These are phyloP conservation scores for Benthosema pterotum DNA, from an alignment of 2,797 vertebrate genomes.

Conservation along the genomic window DNA sequence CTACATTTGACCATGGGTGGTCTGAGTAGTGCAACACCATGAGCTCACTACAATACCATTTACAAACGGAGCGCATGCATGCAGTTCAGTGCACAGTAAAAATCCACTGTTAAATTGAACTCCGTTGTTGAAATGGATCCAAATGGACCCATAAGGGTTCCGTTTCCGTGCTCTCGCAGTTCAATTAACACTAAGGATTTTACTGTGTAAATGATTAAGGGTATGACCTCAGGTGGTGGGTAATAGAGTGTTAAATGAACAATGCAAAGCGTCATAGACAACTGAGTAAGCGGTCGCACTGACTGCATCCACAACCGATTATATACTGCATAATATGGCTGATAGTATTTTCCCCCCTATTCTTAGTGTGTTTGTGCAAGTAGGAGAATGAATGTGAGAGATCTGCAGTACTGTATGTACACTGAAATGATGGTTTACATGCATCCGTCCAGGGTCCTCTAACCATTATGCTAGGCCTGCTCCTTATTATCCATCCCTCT, in stretches of 20 bases:
- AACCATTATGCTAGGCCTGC: too few relatives aligned
- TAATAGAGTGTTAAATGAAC: slow-evolving; percentile 75
- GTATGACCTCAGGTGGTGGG: slow-evolving; percentile 70
- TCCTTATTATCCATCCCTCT: too few relatives aligned
- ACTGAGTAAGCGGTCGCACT: slow-evolving; percentile 36
- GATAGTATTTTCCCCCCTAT: slow-evolving; percentile 8
- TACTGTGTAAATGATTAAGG: slow-evolving; percentile 59
- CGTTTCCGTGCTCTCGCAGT: too few relatives aligned
- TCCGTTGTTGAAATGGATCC: too few relatives aligned
- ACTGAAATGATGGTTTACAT: slow-evolving; percentile 39
- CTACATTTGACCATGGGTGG: too few relatives aligned
- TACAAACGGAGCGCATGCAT: too few relatives aligned
- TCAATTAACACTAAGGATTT: too few relatives aligned
- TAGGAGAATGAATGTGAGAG: slow-evolving; percentile 34
- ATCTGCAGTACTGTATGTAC: neutral
- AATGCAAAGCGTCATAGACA: slow-evolving; percentile 59
- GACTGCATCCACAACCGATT: slow-evolving; percentile 17
- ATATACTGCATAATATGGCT: neutral
- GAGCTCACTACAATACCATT: slow-evolving; percentile 26
- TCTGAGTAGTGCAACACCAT: too few relatives aligned
- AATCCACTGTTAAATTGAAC: too few relatives aligned
- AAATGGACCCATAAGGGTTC: too few relatives aligned
- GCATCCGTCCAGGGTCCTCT: too few relatives aligned
- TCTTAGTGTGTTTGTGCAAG: slow-evolving; percentile 33
- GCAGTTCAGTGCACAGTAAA: too few relatives aligned